These are phyloP conservation scores for Macaria liturata DNA, from an alignment of 2,888 invertebrate genomes.

Conservation along the genomic window DNA sequence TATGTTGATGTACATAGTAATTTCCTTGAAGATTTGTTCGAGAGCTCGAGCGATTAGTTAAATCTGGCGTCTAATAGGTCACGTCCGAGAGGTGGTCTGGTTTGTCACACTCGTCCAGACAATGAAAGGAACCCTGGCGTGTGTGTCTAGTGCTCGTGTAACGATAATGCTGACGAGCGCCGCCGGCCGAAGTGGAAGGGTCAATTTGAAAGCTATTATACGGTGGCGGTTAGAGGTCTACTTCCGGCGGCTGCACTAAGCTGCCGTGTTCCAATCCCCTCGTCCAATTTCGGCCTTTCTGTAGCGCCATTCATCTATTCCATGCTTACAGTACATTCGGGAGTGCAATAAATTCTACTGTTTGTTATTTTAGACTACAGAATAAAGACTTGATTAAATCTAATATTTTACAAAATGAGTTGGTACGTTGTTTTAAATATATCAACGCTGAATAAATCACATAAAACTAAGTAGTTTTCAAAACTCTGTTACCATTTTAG, in stretches of 20 bases:
- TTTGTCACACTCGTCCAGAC: no score
- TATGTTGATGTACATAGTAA: conserved; percentile 68
- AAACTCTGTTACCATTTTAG: no score
- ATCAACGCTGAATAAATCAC: no score
- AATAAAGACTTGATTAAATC: no score
- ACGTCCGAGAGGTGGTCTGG: no score
- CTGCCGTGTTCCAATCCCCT: conserved; percentile 73
- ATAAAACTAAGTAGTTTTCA: no score
- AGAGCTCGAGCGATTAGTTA: conserved; percentile 41
- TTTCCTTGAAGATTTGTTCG: conserved; percentile 45
- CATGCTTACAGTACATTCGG: conserved; percentile 19
- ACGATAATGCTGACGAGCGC: conserved; percentile 53
- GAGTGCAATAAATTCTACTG: conserved; percentile 1
- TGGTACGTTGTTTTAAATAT: no score
- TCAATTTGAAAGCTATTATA: conserved; percentile 82
- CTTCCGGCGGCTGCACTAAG: conserved; percentile 81
- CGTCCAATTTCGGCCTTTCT: conserved; percentile 78
- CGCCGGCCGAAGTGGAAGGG: conserved; percentile 64
- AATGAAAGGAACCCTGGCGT: neutral
- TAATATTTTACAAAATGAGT: no score
- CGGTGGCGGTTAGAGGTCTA: conserved; percentile 78
- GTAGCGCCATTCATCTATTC: conserved; percentile 60
- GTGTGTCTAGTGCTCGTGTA: conserved; percentile 18
- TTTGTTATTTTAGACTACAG: no score
- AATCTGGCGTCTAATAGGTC: neutral